Conservation (phyloP, 2,888 invertebrate genomes). For the Ichneumon xanthorius region DNA sequence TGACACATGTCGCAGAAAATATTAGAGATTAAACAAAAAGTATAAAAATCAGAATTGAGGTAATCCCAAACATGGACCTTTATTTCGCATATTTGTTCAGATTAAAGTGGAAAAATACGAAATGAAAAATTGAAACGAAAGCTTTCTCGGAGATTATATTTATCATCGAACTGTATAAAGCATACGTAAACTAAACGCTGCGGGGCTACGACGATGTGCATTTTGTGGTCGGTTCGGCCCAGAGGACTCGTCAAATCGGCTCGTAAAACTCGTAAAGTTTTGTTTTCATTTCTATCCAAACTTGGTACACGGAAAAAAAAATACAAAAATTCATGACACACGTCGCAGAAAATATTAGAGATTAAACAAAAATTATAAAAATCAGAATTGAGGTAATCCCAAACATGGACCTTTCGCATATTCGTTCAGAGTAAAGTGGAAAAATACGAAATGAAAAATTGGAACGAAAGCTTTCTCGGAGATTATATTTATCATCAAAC, state of each 20-base stretch:
- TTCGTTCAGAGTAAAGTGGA: background rate
- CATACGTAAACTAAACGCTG: background rate
- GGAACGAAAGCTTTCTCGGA: background rate
- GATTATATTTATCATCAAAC: conserved; percentile 18
- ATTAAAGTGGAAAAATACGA: background rate
- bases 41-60: no score
- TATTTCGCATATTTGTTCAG: background rate
- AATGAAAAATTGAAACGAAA: background rate
- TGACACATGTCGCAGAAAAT: background rate
- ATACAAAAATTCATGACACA: background rate
- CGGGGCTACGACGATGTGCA: conserved; percentile 1
- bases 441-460: conserved; percentile 9
- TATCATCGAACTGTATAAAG: conserved; percentile 3
- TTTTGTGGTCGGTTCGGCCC: background rate
- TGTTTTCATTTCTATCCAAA: no score
- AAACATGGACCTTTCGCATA: background rate
- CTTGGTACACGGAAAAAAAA: background rate
- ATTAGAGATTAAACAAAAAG: background rate
- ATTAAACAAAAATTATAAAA: background rate
- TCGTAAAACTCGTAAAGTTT: conserved; percentile 17
- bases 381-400: background rate
- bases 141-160: conserved; percentile 6
- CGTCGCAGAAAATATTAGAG: background rate
- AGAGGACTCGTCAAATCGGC: conserved; percentile 29
- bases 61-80: background rate